Base-by-base conservation (phyloP, 2,888 invertebrate species). In the Dynastes tityus region DNA sequence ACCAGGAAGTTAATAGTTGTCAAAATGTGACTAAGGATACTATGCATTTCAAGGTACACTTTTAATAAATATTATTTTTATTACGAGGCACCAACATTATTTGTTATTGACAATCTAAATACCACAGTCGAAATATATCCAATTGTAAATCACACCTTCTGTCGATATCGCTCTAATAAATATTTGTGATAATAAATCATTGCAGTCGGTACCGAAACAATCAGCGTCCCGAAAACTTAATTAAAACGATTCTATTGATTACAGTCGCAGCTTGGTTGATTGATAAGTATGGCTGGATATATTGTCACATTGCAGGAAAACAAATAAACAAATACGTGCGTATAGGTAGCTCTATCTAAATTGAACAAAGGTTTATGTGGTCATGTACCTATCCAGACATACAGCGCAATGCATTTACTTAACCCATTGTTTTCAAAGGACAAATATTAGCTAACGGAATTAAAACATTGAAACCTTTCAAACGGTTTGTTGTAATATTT, bases 241-340 rank as follows among this genome's bases (percentile, higher is more conserved):
- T 64, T 64, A 64, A 64, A 64, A 40, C 64, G 13, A 40, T 58
- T 58, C 8, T 22, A 22, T 58, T 58, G 16, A 5, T 55, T 55
- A 55, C 55, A 16, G 22, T 22, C 22, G 16, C 27, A 58, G 55
- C 9, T 22, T 16, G 22, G 16, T n/a, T 64, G 64, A 64, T 64
- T 37, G 64, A 37, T 37, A 64, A 32, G 40, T 64, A 37, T 40
- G 9, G 32, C 40, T 4, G 5, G 16, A 64, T 40, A 64, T 64
- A 37, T 37, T 64, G 64, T 40, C 29, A 16, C 32, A 13, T 2
- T 64, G 64, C 16, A 11, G 37, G 13, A 64, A 40, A 64, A 64
- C 32, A 64, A 64, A 64, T 37, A 64, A 64, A 29, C 37, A 37
- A 64, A 64, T 64, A 37, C 64, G 16, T 16, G 61, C 29, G 9